These are phyloP conservation scores for Molossus molossus DNA, from an alignment of 2,797 vertebrate genomes.

Conservation along the genomic window DNA sequence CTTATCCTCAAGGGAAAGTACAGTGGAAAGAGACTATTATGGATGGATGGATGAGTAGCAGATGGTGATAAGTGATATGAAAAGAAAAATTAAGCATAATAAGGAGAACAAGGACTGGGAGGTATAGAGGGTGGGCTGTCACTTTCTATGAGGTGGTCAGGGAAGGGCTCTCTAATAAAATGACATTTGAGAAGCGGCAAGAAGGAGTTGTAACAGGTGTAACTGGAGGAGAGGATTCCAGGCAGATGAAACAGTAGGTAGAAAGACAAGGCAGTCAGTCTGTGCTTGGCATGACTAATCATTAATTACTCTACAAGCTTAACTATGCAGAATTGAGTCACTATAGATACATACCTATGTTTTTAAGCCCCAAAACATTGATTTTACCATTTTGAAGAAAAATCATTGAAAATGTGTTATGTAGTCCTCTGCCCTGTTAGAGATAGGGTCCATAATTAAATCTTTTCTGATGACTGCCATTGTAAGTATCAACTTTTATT, in stretches of 20 bases:
- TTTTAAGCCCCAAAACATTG: background rate
- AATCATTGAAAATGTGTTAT: background rate
- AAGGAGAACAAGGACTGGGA: background rate
- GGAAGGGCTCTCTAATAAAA: conserved; percentile 26
- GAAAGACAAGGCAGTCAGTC: background rate
- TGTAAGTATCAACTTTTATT: background rate
- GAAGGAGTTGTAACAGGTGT: background rate
- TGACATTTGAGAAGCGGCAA: background rate
- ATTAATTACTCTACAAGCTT: background rate
- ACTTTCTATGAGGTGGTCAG: background rate
- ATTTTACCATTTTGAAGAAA: conserved; percentile 51
- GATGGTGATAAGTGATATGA: background rate
- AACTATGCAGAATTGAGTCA: background rate
- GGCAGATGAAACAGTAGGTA: background rate
- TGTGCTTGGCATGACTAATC: background rate
- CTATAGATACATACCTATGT: background rate
- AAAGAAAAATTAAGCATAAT: background rate
- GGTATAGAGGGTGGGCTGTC: background rate
- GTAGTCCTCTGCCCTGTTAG: background rate
- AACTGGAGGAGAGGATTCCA: background rate
- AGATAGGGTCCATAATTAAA: background rate
- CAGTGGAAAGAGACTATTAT: background rate
- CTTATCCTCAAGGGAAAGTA: background rate
- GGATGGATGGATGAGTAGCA: background rate
- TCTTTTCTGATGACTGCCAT: background rate